These are phyloP conservation scores for Hippoglossus hippoglossus DNA, from an alignment of 2,797 vertebrate species.

Conservation along the genomic window DNA sequence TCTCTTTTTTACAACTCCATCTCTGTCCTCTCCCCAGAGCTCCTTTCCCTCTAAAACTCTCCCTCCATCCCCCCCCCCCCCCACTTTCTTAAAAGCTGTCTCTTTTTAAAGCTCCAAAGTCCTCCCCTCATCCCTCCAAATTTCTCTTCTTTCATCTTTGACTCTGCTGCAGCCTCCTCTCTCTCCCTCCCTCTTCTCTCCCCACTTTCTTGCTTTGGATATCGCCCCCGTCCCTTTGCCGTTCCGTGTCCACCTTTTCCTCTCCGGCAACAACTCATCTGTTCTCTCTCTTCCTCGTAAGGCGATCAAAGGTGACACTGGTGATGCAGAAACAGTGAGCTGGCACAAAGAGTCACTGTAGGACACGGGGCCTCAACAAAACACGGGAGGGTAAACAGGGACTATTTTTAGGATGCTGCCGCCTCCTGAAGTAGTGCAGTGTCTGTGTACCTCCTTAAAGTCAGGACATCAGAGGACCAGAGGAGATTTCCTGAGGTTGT, in stretches of 20 bases:
- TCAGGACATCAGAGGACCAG: conserved; percentile 18
- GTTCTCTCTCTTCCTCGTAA: conserved; percentile 33
- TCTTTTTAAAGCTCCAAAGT: conserved; percentile 57
- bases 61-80: conserved; percentile 41
- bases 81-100: conserved; percentile 68
- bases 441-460: conserved; percentile 21
- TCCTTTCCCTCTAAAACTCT: conserved; percentile 44
- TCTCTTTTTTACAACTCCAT: conserved; percentile 44
- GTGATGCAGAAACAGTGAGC: conserved; percentile 63
- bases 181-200: not conserved
- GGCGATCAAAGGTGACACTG: conserved; percentile 61
- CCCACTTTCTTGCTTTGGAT: conserved; percentile 37
- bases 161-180: conserved; percentile 38
- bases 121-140: conserved; percentile 39
- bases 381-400: conserved; percentile 59
- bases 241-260: conserved; percentile 34
- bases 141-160: conserved; percentile 53
- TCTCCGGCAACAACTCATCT: conserved; percentile 35
- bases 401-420: conserved; percentile 69
- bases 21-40: conserved; percentile 57
- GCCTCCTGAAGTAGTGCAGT: conserved; percentile 37
- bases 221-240: conserved; percentile 13
- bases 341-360: conserved; percentile 61
- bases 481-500: conserved; percentile 16
- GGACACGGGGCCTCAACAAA: conserved; percentile 59